phyloP scores from a whole-genome alignment of 2,888 invertebrate genomes.

The Drosophila vallismaia region DNA sequence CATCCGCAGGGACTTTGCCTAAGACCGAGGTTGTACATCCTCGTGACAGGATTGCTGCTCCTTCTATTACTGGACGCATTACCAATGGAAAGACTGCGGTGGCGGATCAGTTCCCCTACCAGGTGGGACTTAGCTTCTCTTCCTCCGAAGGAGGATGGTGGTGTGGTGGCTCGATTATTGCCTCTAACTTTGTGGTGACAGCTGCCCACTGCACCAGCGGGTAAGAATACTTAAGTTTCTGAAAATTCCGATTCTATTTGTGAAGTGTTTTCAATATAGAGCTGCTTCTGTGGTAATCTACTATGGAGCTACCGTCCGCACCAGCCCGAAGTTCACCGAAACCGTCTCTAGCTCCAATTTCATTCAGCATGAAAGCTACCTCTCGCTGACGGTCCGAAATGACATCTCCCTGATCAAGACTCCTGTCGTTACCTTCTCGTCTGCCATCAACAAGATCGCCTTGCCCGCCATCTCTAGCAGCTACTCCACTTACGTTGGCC shows the following conservation, averaged over 20 bases:
- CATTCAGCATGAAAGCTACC: slow-evolving; percentile 81
- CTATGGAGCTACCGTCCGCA: slow-evolving; percentile 72
- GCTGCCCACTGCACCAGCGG: slow-evolving; percentile 74
- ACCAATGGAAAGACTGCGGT: slow-evolving; percentile 52
- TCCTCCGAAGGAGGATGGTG: slow-evolving; percentile 36
- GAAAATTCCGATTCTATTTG: too few relatives aligned
- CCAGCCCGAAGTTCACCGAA: slow-evolving; percentile 51
- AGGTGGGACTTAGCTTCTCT: slow-evolving; percentile 63
- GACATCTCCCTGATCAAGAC: slow-evolving; percentile 73
- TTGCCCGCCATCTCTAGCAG: slow-evolving; percentile 50
- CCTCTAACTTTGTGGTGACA: slow-evolving; percentile 56
- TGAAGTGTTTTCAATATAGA: slow-evolving; percentile 27
- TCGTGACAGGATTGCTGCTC: slow-evolving; percentile 4
- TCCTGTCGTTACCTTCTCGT: slow-evolving; percentile 30
- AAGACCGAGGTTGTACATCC: slow-evolving; percentile 10
- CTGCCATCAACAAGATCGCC: slow-evolving; percentile 14
- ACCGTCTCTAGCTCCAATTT: slow-evolving; percentile 44
- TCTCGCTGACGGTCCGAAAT: slow-evolving; percentile 45
- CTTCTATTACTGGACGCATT: slow-evolving; percentile 59
- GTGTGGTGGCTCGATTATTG: slow-evolving; percentile 74
- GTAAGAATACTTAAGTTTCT: slow-evolving; percentile 45
- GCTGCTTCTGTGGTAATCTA: slow-evolving; percentile 58
- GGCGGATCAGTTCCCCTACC: slow-evolving; percentile 67
- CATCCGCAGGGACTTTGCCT: slow-evolving; percentile 19
- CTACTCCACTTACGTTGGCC: slow-evolving; percentile 51